These are phyloP conservation scores for Gallinago paraguaiae DNA, from an alignment of 2,113 vertebrate genomes.

Conservation along the genomic window DNA sequence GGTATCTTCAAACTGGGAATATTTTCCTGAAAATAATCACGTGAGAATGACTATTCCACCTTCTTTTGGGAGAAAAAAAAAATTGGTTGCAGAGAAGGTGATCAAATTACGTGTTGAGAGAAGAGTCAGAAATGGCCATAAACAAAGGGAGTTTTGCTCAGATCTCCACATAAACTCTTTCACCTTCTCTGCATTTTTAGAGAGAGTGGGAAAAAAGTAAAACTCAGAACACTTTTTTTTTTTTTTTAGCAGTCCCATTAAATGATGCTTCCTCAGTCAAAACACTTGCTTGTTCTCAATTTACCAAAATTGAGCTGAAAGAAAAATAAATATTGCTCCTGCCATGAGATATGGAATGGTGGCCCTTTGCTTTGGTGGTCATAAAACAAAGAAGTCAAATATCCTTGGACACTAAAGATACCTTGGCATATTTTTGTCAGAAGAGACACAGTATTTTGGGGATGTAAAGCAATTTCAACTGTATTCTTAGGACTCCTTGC, in stretches of 20 bases:
- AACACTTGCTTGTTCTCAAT: background rate
- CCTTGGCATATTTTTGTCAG: background rate
- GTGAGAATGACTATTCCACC: background rate
- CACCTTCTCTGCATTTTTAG: background rate
- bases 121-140: background rate
- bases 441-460: background rate
- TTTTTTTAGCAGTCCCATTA: background rate
- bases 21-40: background rate
- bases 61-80: background rate
- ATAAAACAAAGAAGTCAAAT: background rate
- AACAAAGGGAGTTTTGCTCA: background rate
- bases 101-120: background rate
- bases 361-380: background rate
- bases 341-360: background rate
- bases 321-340: background rate
- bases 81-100: background rate
- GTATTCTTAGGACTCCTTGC: slow-evolving; percentile 10
- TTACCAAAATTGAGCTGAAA: background rate
- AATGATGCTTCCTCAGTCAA: background rate
- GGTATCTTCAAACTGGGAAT: background rate
- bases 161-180: background rate
- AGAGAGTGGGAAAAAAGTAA: background rate
- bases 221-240: background rate
- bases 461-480: background rate
- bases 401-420: background rate